Evolutionary conservation across 1,140 invertebrate species (phyloP).

Genomic region (Gryllus bimaculatus): DNA sequence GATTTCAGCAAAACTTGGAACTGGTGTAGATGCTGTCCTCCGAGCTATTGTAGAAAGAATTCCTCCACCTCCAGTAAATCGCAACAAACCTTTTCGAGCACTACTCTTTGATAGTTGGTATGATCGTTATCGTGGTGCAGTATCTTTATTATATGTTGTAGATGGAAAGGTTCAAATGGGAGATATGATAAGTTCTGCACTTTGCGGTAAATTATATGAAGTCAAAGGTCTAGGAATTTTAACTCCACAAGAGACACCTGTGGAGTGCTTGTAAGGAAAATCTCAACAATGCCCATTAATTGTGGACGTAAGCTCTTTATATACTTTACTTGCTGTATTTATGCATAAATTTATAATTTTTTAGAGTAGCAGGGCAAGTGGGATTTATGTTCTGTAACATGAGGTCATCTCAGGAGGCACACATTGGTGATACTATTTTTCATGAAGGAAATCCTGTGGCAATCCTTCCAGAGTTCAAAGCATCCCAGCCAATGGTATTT

Average conservation of each 20-base stretch:
- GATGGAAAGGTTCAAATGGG: conserved; percentile 64
- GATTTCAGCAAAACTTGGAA: conserved; percentile 85
- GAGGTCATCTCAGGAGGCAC: conserved; percentile 62
- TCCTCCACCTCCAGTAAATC: conserved; percentile 57
- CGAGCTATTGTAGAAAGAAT: conserved; percentile 67
- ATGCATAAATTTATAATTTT: neutral
- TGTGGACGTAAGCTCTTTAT: neutral
- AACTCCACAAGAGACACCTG: conserved; percentile 61
- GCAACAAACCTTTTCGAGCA: conserved; percentile 57
- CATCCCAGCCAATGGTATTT: conserved; percentile 82
- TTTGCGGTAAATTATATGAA: conserved; percentile 62
- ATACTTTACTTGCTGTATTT: neutral
- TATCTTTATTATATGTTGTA: conserved; percentile 69
- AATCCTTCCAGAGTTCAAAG: conserved; percentile 54
- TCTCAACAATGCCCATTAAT: neutral
- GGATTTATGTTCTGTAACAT: conserved; percentile 77
- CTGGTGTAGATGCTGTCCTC: conserved; percentile 65
- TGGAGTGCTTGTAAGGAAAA: conserved; percentile 53
- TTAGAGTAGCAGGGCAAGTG: conserved; percentile 66
- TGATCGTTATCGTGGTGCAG: conserved; percentile 75
- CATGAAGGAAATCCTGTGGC: conserved; percentile 43
- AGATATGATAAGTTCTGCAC: conserved; percentile 50
- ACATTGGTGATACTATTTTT: conserved; percentile 79
- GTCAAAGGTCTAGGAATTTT: conserved; percentile 73
- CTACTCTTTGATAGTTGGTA: conserved; percentile 93